Conservation (phyloP, 2,113 vertebrate species). For the Oxyruncus cristatus region DNA sequence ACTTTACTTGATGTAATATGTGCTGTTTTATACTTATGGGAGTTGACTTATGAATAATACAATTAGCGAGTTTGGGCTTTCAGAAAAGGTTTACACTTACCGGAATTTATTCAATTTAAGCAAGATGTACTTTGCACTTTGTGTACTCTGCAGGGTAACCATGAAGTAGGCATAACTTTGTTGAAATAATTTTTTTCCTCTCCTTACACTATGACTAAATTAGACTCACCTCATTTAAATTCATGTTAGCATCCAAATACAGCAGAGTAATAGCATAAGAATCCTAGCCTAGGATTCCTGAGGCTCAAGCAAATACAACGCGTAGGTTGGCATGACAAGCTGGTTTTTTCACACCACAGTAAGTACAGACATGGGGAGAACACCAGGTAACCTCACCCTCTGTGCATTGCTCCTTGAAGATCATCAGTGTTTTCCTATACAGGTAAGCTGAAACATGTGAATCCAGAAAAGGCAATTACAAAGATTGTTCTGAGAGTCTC, state of each 20-base stretch:
- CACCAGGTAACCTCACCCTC: background rate
- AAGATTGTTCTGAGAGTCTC: background rate
- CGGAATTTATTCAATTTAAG: background rate
- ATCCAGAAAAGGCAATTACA: background rate
- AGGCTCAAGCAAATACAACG: background rate
- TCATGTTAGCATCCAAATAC: background rate
- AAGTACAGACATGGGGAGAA: background rate
- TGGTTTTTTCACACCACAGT: background rate
- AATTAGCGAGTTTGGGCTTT: background rate
- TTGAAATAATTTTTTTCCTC: background rate
- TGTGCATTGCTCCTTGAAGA: background rate
- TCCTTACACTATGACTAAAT: background rate
- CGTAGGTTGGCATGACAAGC: background rate
- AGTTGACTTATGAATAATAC: constrained; percentile 45
- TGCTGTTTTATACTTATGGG: background rate
- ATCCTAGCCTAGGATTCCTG: background rate
- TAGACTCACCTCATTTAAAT: background rate
- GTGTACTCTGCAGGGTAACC: background rate
- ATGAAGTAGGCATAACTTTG: background rate
- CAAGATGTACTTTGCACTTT: background rate
- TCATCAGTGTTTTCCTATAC: background rate
- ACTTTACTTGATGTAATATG: background rate
- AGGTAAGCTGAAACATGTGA: background rate
- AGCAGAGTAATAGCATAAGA: background rate
- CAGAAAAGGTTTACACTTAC: background rate